Conservation (phyloP, 2,797 vertebrate species). For the Labroides dimidiatus region DNA sequence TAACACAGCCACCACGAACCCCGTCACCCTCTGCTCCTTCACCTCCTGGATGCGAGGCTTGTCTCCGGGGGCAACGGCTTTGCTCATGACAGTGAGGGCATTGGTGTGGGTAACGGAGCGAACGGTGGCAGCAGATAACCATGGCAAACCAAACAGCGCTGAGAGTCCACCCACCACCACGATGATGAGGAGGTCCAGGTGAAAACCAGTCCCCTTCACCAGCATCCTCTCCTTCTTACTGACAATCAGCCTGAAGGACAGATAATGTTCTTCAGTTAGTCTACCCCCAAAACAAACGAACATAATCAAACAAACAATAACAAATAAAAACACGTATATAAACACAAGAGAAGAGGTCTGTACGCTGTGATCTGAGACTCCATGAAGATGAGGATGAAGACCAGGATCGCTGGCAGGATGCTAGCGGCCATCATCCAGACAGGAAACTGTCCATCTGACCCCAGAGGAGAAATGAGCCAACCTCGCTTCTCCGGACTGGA, state of each 20-base stretch:
- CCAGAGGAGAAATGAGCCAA: conserved; percentile 93
- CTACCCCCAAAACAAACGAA: background rate
- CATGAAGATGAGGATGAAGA: conserved; percentile 98
- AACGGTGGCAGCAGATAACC: conserved; percentile 93
- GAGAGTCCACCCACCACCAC: conserved; percentile 91
- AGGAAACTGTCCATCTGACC: conserved; percentile 84
- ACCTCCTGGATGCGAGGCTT: conserved; percentile 94
- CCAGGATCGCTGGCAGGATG: conserved; percentile 89
- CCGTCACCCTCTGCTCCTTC: conserved; percentile 94
- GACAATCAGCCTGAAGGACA: conserved; percentile 86
- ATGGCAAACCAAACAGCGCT: conserved; percentile 91
- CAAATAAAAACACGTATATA: background rate
- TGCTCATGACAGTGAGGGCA: conserved; percentile 94
- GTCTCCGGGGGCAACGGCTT: conserved; percentile 91
- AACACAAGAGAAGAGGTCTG: background rate
- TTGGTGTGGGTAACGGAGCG: conserved; percentile 95
- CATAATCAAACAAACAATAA: too few relatives aligned
- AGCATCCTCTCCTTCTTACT: conserved; percentile 94
- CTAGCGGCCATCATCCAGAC: conserved; percentile 96
- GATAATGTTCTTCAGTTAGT: background rate
- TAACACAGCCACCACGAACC: conserved; percentile 90
- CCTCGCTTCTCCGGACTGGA: conserved; percentile 89
- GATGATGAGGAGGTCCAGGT: conserved; percentile 92
- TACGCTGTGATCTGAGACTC: conserved; percentile 94
- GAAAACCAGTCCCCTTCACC: conserved; percentile 93